Base-by-base conservation (phyloP, 2,113 vertebrate genomes). In the Lophius piscatorius region DNA sequence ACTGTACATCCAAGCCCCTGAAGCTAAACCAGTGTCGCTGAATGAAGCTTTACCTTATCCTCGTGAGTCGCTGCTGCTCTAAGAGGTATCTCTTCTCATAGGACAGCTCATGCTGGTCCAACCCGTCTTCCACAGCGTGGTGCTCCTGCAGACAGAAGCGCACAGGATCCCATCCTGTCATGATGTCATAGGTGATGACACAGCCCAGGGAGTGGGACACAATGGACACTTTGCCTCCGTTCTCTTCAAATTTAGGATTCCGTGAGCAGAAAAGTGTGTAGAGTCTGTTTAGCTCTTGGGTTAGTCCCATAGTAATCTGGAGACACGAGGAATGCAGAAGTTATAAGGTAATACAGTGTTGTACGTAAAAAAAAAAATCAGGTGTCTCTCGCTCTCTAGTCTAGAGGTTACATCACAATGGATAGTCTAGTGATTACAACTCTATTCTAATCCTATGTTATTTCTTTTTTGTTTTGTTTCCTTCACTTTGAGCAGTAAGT, bases 131-230 rank as follows among this genome's bases (percentile, higher is more conserved):
- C 38, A 94, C 92, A 6, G 94, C 92, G 31, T 91, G 94, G 59
- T 95, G 93, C 52, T 97, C 92, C 70, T 97, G 95, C 60, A 96
- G 92, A 6, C 95, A 96, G 38, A 98, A 94, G 47, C 91, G 89
- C 57, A 97, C 93, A 0, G 97, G 97, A 74, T 99, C 96, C 97
- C 96, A 99, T 46, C 97, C 97, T 0, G 94, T 99, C 94, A 99
- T 97, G 85, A 99, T 98, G 87, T 99, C 97, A 0, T 96, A 99
- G 44, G 96, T 94, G 79, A 99, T 99, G 67, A 99, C 97, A 12
- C 97, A 99, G 51, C 97, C 97, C 60, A 99, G 90, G 0, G 97
- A 99, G 80, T 99, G 97, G 6, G 97, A 97, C 71, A 99, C 94
- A 4, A 99, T 94, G 9, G 97, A 99, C 39, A 98, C 96, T 76